phyloP scores from a whole-genome alignment of 2,113 vertebrate genomes.

The Cryptoleucopteryx plumbea region DNA sequence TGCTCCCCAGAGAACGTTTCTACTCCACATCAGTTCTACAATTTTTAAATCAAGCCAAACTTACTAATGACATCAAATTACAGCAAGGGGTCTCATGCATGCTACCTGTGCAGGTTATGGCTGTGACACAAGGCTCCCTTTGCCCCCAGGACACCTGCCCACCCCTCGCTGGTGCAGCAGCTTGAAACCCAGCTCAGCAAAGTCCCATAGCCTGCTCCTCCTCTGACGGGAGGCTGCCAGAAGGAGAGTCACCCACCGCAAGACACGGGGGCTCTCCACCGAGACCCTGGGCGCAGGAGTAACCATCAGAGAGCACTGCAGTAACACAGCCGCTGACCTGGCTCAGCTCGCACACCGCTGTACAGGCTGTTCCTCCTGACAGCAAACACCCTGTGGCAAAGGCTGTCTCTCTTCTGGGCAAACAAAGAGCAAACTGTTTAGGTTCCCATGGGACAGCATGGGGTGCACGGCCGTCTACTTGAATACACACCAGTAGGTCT shows the following conservation, averaged over 20 bases:
- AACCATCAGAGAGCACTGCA: not conserved
- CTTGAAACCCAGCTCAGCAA: not conserved
- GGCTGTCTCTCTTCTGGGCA: not conserved
- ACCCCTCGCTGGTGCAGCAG: accelerated
- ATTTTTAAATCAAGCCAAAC: not conserved
- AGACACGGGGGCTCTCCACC: not conserved
- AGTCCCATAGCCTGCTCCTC: not conserved
- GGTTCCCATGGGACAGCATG: not conserved
- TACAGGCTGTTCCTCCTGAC: not conserved
- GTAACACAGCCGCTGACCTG: not conserved
- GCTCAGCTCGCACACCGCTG: not conserved
- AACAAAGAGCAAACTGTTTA: not conserved
- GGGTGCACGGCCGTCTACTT: not conserved
- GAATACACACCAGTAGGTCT: accelerated
- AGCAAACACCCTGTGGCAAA: not conserved
- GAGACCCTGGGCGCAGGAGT: not conserved
- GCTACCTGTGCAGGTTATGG: not conserved
- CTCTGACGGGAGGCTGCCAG: not conserved
- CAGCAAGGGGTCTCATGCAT: not conserved
- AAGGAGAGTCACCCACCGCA: not conserved
- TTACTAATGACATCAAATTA: not conserved
- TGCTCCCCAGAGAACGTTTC: not conserved
- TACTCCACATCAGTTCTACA: not conserved
- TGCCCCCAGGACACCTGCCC: accelerated
- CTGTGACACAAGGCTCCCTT: not conserved